These are phyloP conservation scores for Machaerirhynchus nigripectus DNA, from an alignment of 2,113 vertebrate genomes.

Conservation along the genomic window DNA sequence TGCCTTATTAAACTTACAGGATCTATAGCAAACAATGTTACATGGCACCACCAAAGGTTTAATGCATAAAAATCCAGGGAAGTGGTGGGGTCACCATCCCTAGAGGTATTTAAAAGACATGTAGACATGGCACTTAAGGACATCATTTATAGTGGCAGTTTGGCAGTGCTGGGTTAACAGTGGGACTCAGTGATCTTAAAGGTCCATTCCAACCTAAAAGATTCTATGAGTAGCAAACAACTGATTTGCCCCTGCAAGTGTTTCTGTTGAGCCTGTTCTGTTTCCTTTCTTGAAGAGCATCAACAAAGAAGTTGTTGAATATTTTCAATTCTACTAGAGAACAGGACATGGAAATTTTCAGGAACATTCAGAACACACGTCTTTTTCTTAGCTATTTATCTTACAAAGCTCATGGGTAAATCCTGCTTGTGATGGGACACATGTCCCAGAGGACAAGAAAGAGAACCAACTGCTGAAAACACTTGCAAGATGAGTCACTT, in stretches of 20 bases:
- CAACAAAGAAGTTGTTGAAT: background rate
- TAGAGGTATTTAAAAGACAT: background rate
- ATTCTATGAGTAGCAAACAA: background rate
- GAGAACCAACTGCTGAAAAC: background rate
- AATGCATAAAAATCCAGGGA: background rate
- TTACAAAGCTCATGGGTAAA: background rate
- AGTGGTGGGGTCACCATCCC: background rate
- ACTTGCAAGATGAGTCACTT: background rate
- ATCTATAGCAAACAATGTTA: background rate
- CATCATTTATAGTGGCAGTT: background rate
- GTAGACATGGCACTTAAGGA: background rate
- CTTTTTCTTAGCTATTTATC: background rate
- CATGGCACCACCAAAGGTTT: background rate
- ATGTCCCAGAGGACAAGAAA: background rate
- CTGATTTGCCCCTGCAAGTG: background rate
- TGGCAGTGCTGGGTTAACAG: background rate
- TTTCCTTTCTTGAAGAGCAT: background rate
- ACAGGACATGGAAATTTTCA: background rate
- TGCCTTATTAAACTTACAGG: background rate
- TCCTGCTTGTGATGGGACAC: background rate
- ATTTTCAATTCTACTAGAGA: background rate
- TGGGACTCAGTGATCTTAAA: rapidly evolving
- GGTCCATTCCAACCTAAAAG: background rate
- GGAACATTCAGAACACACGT: background rate
- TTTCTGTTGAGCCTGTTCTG: background rate